Evolutionary conservation across 2,888 invertebrate species (phyloP).

Genomic region (Mycalesis mineus): DNA sequence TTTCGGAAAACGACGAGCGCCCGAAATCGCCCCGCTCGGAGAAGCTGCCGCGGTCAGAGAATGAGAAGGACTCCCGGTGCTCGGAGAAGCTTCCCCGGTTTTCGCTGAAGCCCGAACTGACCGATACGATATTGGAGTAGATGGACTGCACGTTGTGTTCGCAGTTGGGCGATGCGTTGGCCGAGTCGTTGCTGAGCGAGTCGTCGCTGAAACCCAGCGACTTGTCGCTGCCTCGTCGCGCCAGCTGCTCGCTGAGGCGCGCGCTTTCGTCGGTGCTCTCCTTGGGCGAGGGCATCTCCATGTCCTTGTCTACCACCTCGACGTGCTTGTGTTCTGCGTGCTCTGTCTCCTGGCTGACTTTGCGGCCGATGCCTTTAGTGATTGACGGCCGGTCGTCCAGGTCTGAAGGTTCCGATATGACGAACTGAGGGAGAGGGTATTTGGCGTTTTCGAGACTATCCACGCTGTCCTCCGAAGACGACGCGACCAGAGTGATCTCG

Average conservation of each 20-base stretch:
- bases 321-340: constrained; percentile 37
- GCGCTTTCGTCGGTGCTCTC: constrained; percentile 49
- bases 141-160: constrained; percentile 71
- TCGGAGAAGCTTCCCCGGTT: constrained; percentile 74
- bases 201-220: constrained; percentile 85
- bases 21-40: constrained; percentile 69
- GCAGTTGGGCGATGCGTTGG: constrained; percentile 76
- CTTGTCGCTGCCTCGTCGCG: constrained; percentile 83
- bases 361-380: constrained; percentile 86
- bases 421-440: constrained; percentile 79
- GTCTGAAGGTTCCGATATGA: constrained; percentile 85
- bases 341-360: constrained; percentile 82
- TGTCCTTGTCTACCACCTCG: constrained; percentile 40
- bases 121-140: constrained; percentile 74
- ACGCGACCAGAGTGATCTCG: constrained; percentile 87
- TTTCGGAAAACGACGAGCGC: constrained; percentile 71
- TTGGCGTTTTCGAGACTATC: constrained; percentile 80
- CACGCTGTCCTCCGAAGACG: constrained; percentile 85
- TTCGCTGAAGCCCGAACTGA: constrained; percentile 79
- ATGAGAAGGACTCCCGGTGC: constrained; percentile 69
- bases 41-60: constrained; percentile 69
- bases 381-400: constrained; percentile 85
- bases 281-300: constrained; percentile 63
- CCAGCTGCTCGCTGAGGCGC: constrained; percentile 53
- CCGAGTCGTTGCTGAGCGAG: constrained; percentile 83